phyloP scores from a whole-genome alignment of 2,797 vertebrate species.

The Craterocephalus amniculus region DNA sequence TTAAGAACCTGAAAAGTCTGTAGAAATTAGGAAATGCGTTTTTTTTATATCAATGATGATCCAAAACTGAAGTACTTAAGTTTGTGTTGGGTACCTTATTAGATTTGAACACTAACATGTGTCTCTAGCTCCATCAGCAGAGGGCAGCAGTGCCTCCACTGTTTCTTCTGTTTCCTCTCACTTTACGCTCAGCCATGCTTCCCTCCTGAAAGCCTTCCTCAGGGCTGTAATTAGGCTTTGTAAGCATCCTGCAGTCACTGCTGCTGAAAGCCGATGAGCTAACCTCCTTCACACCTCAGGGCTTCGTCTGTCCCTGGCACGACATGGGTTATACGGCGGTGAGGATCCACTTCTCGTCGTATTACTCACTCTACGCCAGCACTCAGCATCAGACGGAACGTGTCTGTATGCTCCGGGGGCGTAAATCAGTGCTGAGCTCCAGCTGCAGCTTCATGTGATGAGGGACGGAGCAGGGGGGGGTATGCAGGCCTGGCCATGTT shows the following conservation, averaged over 20 bases:
- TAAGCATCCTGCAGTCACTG: not conserved
- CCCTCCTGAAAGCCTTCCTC: slow-evolving; percentile 9
- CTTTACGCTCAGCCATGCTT: slow-evolving; percentile 1
- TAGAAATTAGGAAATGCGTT: not conserved
- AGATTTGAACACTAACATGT: not conserved
- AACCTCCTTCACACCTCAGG: slow-evolving; percentile 31
- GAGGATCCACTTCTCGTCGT: slow-evolving; percentile 31
- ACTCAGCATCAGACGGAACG: slow-evolving; percentile 5
- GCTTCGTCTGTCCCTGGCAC: slow-evolving; percentile 58
- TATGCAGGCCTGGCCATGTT: slow-evolving; percentile 57
- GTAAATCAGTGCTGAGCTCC: slow-evolving; percentile 54
- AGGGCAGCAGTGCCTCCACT: slow-evolving; percentile 47
- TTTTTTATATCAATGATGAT: not conserved
- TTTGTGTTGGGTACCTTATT: not conserved
- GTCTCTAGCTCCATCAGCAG: slow-evolving; percentile 48
- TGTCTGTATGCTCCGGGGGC: slow-evolving; percentile 29
- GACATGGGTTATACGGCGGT: slow-evolving; percentile 60
- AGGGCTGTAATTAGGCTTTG: slow-evolving; percentile 44
- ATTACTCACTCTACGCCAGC: slow-evolving; percentile 56
- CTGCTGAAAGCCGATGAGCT: slow-evolving; percentile 44
- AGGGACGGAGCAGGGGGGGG: not conserved
- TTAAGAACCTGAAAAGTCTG: not conserved
- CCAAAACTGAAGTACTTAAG: not conserved
- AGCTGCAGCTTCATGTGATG: slow-evolving; percentile 56
- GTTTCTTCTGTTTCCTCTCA: not conserved